These are phyloP conservation scores for Gymnorhina tibicen DNA, from an alignment of 2,113 vertebrate species.

Conservation along the genomic window DNA sequence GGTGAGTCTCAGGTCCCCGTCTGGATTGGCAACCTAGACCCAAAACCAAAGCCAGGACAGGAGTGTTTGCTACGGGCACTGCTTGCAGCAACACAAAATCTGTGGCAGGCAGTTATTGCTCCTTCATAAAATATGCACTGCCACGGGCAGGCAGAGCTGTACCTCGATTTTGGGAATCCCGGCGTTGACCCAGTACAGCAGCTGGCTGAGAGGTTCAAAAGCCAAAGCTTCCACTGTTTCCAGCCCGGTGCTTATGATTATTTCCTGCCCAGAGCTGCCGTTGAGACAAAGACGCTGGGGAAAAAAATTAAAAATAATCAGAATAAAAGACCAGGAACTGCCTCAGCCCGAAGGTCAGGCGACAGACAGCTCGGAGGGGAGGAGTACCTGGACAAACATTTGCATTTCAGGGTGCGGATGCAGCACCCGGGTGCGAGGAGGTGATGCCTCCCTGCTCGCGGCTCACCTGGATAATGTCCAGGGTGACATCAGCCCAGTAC, in stretches of 20 bases:
- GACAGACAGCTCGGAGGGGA: background rate
- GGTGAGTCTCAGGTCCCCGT: conserved; percentile 88
- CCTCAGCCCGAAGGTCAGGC: background rate
- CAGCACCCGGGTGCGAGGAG: background rate
- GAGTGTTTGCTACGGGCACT: rapidly evolving
- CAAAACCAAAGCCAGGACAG: background rate
- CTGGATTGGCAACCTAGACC: conserved; percentile 88
- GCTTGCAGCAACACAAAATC: background rate
- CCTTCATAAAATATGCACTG: background rate
- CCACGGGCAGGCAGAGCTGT: background rate
- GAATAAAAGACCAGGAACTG: background rate
- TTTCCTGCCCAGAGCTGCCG: conserved; percentile 90
- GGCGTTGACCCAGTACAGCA: conserved; percentile 97
- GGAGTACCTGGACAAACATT: background rate
- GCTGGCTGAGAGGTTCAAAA: conserved; percentile 89
- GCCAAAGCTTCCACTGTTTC: conserved; percentile 93
- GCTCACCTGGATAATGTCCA: conserved; percentile 88
- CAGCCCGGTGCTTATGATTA: conserved; percentile 85
- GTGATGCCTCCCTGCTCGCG: rapidly evolving
- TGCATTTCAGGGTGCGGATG: background rate
- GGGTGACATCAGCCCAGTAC: conserved; percentile 94
- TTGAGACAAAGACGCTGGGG: conserved; percentile 91
- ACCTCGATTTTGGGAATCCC: conserved; percentile 96
- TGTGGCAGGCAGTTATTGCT: background rate
- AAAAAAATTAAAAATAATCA: background rate